Evolutionary conservation across 2,797 vertebrate species (phyloP).

Genomic region (Rhinatrema bivittatum): DNA sequence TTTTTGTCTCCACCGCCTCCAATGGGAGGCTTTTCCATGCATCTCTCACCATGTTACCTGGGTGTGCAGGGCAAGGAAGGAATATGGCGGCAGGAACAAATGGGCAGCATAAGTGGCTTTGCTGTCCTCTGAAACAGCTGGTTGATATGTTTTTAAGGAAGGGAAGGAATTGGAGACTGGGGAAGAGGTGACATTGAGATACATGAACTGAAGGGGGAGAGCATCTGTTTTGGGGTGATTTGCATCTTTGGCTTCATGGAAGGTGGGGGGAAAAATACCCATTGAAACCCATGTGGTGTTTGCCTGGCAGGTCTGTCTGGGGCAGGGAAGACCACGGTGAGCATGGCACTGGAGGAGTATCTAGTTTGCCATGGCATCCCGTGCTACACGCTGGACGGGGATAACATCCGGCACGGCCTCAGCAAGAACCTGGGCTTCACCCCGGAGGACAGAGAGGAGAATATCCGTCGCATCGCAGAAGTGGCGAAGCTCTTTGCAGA

Average conservation of each 20-base stretch:
- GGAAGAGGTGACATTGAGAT: no score
- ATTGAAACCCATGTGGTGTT: background rate
- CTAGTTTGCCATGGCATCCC: constrained; percentile 95
- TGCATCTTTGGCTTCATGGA: background rate
- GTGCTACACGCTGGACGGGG: constrained; percentile 93
- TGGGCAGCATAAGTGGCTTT: no score
- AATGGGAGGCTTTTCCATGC: no score
- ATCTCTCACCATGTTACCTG: no score
- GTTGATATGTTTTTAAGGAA: no score
- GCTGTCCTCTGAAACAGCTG: no score
- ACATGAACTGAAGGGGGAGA: no score
- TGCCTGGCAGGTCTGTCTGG: constrained; percentile 93
- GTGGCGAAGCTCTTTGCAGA: constrained; percentile 95
- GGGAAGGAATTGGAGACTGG: no score
- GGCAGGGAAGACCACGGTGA: constrained; percentile 96
- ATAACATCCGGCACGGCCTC: constrained; percentile 95
- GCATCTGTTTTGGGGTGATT: background rate
- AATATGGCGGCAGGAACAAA: no score
- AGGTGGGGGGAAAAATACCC: background rate
- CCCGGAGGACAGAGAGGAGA: constrained; percentile 92
- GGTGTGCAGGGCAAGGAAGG: no score
- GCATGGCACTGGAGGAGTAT: constrained; percentile 96
- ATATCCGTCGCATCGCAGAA: constrained; percentile 91
- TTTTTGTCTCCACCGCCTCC: no score
- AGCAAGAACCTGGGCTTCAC: constrained; percentile 96